A percentile compares a stretch with the other conserved stretches of the same genome.
phyloP scores from a whole-genome alignment of 2,113 vertebrate species.

The cat (Felis catus) region DNA sequence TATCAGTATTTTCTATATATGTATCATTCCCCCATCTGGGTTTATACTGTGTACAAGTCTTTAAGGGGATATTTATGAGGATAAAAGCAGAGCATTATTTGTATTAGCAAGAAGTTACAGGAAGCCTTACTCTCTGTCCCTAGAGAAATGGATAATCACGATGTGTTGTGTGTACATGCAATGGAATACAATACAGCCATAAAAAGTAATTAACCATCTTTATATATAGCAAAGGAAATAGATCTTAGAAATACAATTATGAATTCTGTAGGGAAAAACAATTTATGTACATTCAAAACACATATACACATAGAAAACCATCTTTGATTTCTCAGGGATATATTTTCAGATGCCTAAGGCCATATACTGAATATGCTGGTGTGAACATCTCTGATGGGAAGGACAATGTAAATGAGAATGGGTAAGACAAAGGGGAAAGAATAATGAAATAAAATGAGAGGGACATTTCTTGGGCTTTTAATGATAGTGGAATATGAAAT shows the following conservation, averaged over 20 bases:
- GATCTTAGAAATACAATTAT: neutral
- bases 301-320: accelerated
- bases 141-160: neutral
- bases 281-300: neutral
- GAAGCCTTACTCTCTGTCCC: neutral
- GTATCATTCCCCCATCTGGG: neutral
- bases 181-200: neutral
- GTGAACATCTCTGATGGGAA: neutral
- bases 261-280: neutral
- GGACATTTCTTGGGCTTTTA: neutral
- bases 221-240: neutral
- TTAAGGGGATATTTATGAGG: neutral
- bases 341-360: neutral
- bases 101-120: neutral
- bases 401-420: neutral
- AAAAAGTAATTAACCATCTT: neutral
- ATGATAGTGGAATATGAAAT: neutral
- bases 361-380: neutral
- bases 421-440: neutral
- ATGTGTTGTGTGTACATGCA: neutral
- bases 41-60: neutral
- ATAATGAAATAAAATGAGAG: neutral
- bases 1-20: neutral
- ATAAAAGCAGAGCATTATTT: neutral
- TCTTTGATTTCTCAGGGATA: neutral